Conservation (phyloP, 2,888 invertebrate species). For the Lumbricus terrestris region DNA sequence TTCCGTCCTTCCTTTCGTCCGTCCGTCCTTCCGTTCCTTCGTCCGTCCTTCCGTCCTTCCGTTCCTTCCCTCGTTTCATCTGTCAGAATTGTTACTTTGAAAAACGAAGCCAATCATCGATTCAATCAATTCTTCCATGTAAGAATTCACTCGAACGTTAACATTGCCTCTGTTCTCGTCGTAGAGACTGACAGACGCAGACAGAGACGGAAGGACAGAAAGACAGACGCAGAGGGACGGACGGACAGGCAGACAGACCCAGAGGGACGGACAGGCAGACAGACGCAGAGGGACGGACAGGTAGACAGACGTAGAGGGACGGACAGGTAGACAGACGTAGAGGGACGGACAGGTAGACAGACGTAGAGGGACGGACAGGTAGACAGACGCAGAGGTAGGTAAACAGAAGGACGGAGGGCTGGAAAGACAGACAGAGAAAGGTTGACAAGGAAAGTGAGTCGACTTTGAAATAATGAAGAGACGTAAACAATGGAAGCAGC, state of each 20-base stretch:
- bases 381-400: neutral
- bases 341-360: neutral
- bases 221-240: too few species aligned
- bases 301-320: too few species aligned
- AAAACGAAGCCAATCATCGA: constrained; percentile 3
- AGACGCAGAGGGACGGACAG: neutral
- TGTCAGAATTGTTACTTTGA: neutral
- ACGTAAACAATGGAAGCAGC: too few species aligned
- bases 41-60: neutral
- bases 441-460: constrained; percentile 4
- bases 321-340: neutral
- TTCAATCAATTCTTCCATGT: neutral
- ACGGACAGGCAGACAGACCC: neutral
- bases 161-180: neutral
- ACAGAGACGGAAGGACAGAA: neutral
- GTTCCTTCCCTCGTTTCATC: neutral
- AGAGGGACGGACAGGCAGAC: neutral
- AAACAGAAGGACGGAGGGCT: neutral
- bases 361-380: neutral
- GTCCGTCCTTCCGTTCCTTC: too few species aligned
- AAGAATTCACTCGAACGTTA: neutral
- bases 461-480: too few species aligned
- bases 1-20: too few species aligned
- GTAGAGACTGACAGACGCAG: neutral
- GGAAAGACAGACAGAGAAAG: constrained; percentile 16